Base-by-base conservation (phyloP, 2,113 vertebrate genomes). In the human (Homo sapiens) region DNA sequence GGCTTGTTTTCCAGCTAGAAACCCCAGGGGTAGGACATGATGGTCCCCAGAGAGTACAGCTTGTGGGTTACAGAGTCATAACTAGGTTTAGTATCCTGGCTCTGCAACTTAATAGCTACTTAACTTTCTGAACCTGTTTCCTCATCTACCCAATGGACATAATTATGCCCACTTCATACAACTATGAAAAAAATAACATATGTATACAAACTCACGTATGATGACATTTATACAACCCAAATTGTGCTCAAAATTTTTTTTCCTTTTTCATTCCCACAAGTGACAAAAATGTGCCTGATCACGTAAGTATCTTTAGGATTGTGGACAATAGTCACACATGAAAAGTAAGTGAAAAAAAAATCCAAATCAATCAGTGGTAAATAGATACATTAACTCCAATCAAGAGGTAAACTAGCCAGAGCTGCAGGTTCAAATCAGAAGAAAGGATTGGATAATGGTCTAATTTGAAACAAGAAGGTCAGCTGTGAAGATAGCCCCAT, bases 351-450 rank as follows among this genome's bases (percentile, higher is more conserved):
- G 45, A 22, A 13, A 81, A 82, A 92, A 88, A 55, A 52, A 75
- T 92, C 50, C 64, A 96, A 73, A 94, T 86, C 66, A 93, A 86
- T 84, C 83, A 73, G 45, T 81, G 59, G 27, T 72, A 90, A 93
- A 86, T 75, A 57, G n/a, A 89, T 92, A 57, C n/a, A 83, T 96
- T 84, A 89, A 89, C 72, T 85, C 57, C 43, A 91, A 89, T 93
- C 72, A 80, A 91, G 57, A 95, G 55, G 64, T 85, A 84, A 96
- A 94, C 25, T 43, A 82, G 50, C 68, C 12, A 45, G 79, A 76
- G 61, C 43, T 89, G 10, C 50, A 72, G 73, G 48, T 22, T 81
- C 43, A 75, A 76, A 78, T 86, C 43, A 89, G 73, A 85, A 89
- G 43, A 82, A 91, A 68, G 13, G 75, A 89, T 20, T 94, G 38